Base-by-base conservation (phyloP, 1,140 invertebrate species). In the Choristoneura fumiferana region DNA sequence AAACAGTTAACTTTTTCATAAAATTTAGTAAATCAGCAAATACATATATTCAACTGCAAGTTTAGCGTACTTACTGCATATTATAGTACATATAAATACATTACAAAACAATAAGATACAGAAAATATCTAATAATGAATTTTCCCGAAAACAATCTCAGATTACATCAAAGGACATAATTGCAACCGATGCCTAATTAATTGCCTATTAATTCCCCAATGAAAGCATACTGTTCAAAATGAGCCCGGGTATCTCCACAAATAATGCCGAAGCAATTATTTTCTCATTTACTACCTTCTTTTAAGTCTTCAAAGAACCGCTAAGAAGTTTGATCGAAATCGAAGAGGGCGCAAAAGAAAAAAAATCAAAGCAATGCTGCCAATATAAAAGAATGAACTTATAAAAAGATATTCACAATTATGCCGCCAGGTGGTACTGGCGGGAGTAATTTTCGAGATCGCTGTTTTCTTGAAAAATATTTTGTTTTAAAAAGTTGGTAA, bases 271-370 rank as follows among this genome's bases (percentile, higher is more conserved):
- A 56, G 59, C 71, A 76, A 81, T 78, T 74, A 77, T 69, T 66
- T 76, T 78, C 76, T 80, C 73, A 76, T 78, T 82, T 78, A 53
- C 62, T 69, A 67, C 62, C 66, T 65, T 71, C 69, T 66, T 55
- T 64, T 59, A 54, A 54, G 55, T 54, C 68, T 61, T 79, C 76
- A 79, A 80, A 82, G 69, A 53, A 57, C 59, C 54, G 54, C 12
- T 18, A 59, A 62, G 66, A 76, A 75, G 71, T 78, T 74, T 74
- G 76, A 82, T 82, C 75, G 75, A 73, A 76, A 70, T 66, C 62
- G 67, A 64, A 60, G 61, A 45, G 63, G 68, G 65, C 58, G 57
- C 6, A 29, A 29, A 29, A 53, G 45, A 58, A 33, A 54, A 54
- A 54, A 78, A 75, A 75, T 84, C 78, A 81, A 79, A 82, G 75